phyloP scores from a whole-genome alignment of 2,888 invertebrate genomes.

The Notodromas monacha region DNA sequence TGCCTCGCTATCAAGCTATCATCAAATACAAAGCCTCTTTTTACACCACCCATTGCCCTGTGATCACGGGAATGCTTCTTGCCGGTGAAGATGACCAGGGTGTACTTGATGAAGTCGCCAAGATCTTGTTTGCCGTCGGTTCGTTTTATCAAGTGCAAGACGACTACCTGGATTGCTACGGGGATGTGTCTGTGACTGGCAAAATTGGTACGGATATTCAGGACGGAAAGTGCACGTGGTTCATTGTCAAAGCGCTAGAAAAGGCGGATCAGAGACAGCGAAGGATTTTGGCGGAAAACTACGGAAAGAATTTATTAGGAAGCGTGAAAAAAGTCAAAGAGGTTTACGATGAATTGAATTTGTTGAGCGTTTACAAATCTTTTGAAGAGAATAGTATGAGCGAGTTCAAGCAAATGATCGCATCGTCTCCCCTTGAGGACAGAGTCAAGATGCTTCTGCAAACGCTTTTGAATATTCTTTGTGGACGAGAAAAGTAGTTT shows the following conservation, averaged over 20 bases:
- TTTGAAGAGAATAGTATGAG: too few relatives aligned
- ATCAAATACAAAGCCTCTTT: too few relatives aligned
- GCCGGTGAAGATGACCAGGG: slow-evolving; percentile 47
- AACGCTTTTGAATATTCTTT: too few relatives aligned
- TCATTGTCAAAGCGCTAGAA: slow-evolving; percentile 57
- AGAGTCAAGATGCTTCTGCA: too few relatives aligned
- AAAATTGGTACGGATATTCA: slow-evolving; percentile 69
- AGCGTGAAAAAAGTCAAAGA: slow-evolving; percentile 33
- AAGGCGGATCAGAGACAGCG: slow-evolving; percentile 34
- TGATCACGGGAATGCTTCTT: too few relatives aligned
- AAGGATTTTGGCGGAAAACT: slow-evolving; percentile 23
- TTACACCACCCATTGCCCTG: too few relatives aligned
- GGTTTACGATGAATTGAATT: slow-evolving; percentile 37
- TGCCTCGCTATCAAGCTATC: too few relatives aligned
- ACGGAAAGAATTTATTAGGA: slow-evolving; percentile 30
- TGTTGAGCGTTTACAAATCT: slow-evolving; percentile 41
- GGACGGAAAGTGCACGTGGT: slow-evolving; percentile 87
- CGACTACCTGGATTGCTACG: slow-evolving; percentile 67
- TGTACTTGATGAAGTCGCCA: slow-evolving; percentile 47
- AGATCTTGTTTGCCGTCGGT: slow-evolving; percentile 62
- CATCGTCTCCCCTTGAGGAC: too few relatives aligned
- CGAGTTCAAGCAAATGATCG: too few relatives aligned
- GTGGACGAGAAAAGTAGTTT: too few relatives aligned
- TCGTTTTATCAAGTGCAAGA: slow-evolving; percentile 83
- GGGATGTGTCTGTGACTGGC: slow-evolving; percentile 47